Conservation (phyloP, 2,797 vertebrate species). For the Chelonia mydas region DNA sequence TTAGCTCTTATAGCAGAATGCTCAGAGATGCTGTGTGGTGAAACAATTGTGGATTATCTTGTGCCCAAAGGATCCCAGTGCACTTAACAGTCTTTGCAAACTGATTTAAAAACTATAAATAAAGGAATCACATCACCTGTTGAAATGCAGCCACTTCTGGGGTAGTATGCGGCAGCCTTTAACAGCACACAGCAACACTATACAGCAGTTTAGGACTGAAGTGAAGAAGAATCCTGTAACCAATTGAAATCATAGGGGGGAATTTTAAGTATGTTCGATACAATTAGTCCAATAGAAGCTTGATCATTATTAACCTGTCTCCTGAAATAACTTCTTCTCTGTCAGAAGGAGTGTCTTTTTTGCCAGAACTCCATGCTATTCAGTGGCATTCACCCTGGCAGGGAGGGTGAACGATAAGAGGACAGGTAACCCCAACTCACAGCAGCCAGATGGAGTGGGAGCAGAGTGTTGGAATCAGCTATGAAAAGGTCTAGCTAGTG, state of each 20-base stretch:
- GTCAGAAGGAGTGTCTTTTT: background rate
- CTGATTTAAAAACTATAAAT: background rate
- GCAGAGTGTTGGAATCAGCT: background rate
- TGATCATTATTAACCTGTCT: fast-evolving
- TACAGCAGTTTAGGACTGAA: background rate
- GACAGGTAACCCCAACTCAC: background rate
- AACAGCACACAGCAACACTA: background rate
- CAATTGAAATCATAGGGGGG: background rate
- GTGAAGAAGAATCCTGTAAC: background rate
- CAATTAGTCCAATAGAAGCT: fast-evolving
- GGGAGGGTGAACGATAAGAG: background rate
- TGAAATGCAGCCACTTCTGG: background rate
- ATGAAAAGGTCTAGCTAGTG: too few relatives aligned
- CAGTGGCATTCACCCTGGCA: background rate
- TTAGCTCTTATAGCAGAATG: background rate
- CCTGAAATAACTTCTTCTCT: background rate
- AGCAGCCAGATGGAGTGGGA: background rate
- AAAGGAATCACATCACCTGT: background rate
- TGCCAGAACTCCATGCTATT: background rate
- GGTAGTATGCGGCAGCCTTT: background rate
- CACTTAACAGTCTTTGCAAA: background rate
- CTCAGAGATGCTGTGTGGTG: background rate
- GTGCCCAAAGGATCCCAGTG: background rate
- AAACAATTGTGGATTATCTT: background rate
- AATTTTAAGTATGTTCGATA: fast-evolving